phyloP scores from a whole-genome alignment of 2,888 invertebrate genomes.

The Zygothrica quintamaculata region DNA sequence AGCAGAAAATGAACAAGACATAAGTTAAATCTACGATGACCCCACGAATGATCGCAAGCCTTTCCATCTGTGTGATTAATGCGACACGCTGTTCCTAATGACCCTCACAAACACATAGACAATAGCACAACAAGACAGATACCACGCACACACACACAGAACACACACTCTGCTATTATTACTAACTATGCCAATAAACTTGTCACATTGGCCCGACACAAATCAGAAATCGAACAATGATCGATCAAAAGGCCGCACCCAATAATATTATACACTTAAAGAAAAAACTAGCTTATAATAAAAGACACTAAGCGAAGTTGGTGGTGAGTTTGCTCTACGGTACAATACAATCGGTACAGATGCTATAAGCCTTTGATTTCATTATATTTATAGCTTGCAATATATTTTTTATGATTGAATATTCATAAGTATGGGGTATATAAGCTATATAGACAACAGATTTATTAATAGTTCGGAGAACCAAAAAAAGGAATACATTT shows the following conservation, averaged over 20 bases:
- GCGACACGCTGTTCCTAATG: conserved; percentile 56
- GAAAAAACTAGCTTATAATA: conserved; percentile 27
- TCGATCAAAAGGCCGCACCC: conserved; percentile 55
- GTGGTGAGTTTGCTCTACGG: background rate
- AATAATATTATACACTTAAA: conserved; percentile 23
- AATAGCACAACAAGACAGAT: background rate
- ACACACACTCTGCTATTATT: conserved; percentile 7
- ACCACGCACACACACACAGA: background rate
- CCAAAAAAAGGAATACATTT: no score
- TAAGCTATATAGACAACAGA: no score
- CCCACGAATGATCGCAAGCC: conserved; percentile 44
- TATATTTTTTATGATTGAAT: no score
- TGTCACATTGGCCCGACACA: conserved; percentile 44
- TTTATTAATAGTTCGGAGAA: no score
- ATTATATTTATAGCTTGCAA: no score
- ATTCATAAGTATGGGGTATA: no score
- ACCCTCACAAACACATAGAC: conserved; percentile 41
- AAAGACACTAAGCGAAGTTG: background rate
- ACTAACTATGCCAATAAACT: conserved; percentile 60
- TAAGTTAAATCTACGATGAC: conserved; percentile 46
- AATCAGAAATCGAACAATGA: conserved; percentile 50
- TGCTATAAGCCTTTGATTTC: no score
- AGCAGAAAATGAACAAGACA: conserved; percentile 32
- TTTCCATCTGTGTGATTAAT: conserved; percentile 53
- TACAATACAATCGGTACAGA: no score